Percentiles rank a stretch among this genome's conserved stretches.
Conservation (phyloP, 2,797 vertebrate genomes). For the Todus mexicanus region DNA sequence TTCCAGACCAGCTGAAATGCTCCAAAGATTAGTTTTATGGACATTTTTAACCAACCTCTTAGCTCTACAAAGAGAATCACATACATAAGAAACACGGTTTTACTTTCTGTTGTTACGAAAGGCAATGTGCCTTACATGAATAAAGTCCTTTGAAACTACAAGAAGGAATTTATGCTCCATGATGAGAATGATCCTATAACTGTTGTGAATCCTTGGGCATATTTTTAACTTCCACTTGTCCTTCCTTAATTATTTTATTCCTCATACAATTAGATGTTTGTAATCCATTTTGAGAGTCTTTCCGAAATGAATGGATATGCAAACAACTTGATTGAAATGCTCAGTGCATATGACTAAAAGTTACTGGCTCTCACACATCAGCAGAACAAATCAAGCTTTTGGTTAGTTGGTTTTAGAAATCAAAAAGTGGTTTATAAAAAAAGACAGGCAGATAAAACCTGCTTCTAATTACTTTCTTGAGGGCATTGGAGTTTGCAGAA, state of each 20-base stretch:
- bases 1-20: constrained; percentile 66
- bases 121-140: constrained; percentile 44
- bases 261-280: constrained; percentile 62
- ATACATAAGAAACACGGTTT: constrained; percentile 40
- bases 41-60: constrained; percentile 51
- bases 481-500: constrained; percentile 30
- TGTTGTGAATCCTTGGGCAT: constrained; percentile 63
- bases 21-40: constrained; percentile 59
- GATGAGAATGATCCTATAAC: constrained; percentile 67
- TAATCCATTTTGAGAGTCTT: constrained; percentile 64
- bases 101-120: constrained; percentile 61
- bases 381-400: constrained; percentile 61
- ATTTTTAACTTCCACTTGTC: constrained; percentile 70
- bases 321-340: constrained; percentile 65
- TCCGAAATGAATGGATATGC: constrained; percentile 62
- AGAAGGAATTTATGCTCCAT: constrained; percentile 48
- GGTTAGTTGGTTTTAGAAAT: constrained; percentile 60
- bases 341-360: constrained; percentile 63
- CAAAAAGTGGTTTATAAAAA: constrained; percentile 46
- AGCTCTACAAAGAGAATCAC: constrained; percentile 47
- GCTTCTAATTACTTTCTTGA: constrained; percentile 48
- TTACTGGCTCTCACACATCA: constrained; percentile 65
- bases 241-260: constrained; percentile 61
- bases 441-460: constrained; percentile 52
- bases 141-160: constrained; percentile 67